A percentile compares a stretch with the other conserved stretches of the same genome.
Evolutionary conservation across 2,888 invertebrate species (phyloP).

Genomic region (Beris chalybata): DNA sequence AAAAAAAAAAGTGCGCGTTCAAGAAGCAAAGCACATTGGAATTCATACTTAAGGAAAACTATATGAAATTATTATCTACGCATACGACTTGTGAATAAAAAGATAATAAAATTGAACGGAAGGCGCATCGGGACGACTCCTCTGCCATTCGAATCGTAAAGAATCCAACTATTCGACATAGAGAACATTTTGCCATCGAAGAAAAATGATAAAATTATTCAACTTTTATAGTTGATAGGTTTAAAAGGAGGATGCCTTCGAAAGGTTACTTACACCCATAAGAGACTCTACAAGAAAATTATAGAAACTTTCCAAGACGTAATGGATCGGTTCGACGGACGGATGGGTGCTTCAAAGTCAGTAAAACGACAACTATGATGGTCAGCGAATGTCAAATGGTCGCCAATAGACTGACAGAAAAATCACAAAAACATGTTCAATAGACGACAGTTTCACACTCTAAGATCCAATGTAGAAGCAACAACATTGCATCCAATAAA

Average conservation of each 20-base stretch:
- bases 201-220: slow-evolving; percentile 32
- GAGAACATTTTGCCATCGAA: slow-evolving; percentile 3
- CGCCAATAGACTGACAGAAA: neutral
- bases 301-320: too few species aligned
- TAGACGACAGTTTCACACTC: slow-evolving; percentile 10
- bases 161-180: neutral
- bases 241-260: neutral
- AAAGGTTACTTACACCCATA: neutral
- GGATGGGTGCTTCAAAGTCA: too few species aligned
- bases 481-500: too few species aligned
- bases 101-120: neutral
- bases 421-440: slow-evolving; percentile 3
- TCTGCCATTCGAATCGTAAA: neutral
- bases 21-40: too few species aligned
- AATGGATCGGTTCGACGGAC: too few species aligned
- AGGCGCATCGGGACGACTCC: slow-evolving; percentile 7
- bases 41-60: too few species aligned
- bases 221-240: slow-evolving; percentile 13
- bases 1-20: too few species aligned
- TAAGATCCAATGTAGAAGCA: neutral
- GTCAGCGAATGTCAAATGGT: neutral
- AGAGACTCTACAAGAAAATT: too few species aligned
- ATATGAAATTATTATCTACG: slow-evolving; percentile 30
- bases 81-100: slow-evolving; percentile 10
- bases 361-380: neutral